A percentile compares a stretch with the other conserved stretches of the same genome.
Evolutionary conservation across 2,888 invertebrate species (phyloP).

Genomic region (Oasisia sp.): DNA sequence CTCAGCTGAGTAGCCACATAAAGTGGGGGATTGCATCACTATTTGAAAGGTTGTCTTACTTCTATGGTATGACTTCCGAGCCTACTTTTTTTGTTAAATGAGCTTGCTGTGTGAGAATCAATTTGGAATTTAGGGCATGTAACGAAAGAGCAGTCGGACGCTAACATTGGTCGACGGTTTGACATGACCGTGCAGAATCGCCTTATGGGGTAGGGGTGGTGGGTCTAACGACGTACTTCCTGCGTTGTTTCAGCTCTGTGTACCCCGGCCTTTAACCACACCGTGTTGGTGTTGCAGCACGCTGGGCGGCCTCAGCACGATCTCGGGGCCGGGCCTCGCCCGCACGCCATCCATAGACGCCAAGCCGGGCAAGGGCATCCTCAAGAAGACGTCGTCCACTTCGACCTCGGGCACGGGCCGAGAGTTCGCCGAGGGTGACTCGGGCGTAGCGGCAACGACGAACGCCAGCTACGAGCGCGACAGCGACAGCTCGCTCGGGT

Average conservation of each 20-base stretch:
- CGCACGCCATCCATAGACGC: constrained; percentile 35
- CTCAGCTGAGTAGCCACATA: no score
- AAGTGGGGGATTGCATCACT: no score
- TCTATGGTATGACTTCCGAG: no score
- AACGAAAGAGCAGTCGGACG: no score
- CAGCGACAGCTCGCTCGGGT: constrained; percentile 27
- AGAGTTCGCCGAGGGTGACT: constrained; percentile 31
- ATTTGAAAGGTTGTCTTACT: no score
- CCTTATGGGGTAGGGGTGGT: background rate
- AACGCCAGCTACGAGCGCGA: constrained; percentile 32
- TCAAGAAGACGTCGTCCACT: constrained; percentile 35
- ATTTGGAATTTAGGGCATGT: no score
- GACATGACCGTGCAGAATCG: background rate
- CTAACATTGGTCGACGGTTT: background rate
- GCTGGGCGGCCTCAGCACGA: constrained; percentile 21
- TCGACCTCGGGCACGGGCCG: constrained; percentile 32
- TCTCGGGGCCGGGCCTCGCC: constrained; percentile 5
- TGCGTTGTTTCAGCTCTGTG: constrained; percentile 17
- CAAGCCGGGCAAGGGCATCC: constrained; percentile 36
- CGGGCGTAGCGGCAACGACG: constrained; percentile 30
- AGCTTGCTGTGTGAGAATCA: no score
- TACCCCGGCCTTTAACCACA: background rate
- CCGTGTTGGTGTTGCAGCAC: constrained; percentile 22
- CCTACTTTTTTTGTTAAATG: no score
- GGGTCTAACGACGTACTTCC: constrained; percentile 17